Evolutionary conservation across 1,140 invertebrate genomes (phyloP).

Genomic region (Drosophila kurseongensis): DNA sequence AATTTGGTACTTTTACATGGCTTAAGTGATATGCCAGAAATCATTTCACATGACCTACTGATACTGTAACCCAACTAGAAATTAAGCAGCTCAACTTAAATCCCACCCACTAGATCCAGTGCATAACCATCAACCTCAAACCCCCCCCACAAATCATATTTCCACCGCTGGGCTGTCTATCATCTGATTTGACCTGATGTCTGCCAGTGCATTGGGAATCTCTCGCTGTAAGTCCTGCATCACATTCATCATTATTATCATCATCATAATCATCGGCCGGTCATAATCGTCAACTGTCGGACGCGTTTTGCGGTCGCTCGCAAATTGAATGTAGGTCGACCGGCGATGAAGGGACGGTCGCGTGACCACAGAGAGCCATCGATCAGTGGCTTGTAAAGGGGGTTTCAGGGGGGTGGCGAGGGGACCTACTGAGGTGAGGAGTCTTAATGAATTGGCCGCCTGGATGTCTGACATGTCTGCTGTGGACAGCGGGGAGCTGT

Average conservation of each 20-base stretch:
- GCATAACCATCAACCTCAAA: constrained; percentile 19
- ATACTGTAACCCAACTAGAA: constrained; percentile 36
- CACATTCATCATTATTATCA: constrained; percentile 38
- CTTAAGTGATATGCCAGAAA: constrained; percentile 8
- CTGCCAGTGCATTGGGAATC: constrained; percentile 31
- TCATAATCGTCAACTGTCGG: constrained; percentile 76
- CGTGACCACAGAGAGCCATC: constrained; percentile 75
- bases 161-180: constrained; percentile 22
- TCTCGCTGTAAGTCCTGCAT: constrained; percentile 23
- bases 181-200: constrained; percentile 21
- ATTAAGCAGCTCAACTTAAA: constrained; percentile 28
- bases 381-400: constrained; percentile 62
- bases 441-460: constrained; percentile 67
- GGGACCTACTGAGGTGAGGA: constrained; percentile 22
- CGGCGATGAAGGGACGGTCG: constrained; percentile 52
- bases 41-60: constrained; percentile 44
- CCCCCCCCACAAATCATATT: constrained; percentile 27
- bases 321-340: constrained; percentile 80
- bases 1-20: neutral
- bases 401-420: neutral
- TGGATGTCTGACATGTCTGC: constrained; percentile 61
- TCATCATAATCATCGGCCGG: constrained; percentile 25
- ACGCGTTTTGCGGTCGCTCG: constrained; percentile 74
- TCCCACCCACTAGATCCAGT: constrained; percentile 17
- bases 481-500: constrained; percentile 18